Evolutionary conservation across 2,888 invertebrate genomes (phyloP).

Genomic region (Sipunculus nudus): DNA sequence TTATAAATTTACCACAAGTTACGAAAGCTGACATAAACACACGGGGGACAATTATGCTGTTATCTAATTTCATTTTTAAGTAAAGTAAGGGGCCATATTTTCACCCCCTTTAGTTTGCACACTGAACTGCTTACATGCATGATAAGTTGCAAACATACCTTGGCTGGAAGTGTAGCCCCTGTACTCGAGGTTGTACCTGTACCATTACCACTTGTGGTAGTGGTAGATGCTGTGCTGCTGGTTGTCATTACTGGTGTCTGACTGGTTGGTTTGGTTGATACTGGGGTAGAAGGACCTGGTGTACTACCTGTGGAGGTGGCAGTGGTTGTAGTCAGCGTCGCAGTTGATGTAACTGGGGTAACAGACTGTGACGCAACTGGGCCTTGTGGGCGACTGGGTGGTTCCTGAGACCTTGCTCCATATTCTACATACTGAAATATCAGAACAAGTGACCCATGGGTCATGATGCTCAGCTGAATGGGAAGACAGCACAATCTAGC

Average conservation of each 20-base stretch:
- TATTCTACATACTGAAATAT: slow-evolving; percentile 81
- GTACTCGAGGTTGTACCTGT: too few relatives aligned
- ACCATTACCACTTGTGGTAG: too few relatives aligned
- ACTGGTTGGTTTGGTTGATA: slow-evolving; percentile 19
- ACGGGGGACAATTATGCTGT: too few relatives aligned
- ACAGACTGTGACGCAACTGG: slow-evolving; percentile 71
- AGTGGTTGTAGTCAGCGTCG: slow-evolving; percentile 50
- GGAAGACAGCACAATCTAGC: not conserved
- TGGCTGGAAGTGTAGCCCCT: too few relatives aligned
- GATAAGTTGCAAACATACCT: too few relatives aligned
- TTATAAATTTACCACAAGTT: too few relatives aligned
- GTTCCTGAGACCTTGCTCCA: slow-evolving; percentile 88
- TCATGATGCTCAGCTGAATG: not conserved
- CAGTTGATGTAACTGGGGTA: slow-evolving; percentile 52
- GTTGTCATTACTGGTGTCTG: slow-evolving; percentile 36
- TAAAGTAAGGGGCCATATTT: too few relatives aligned
- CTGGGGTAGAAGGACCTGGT: slow-evolving; percentile 14
- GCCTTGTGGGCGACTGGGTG: slow-evolving; percentile 83
- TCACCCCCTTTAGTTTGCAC: too few relatives aligned
- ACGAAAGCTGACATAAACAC: too few relatives aligned
- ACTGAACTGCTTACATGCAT: too few relatives aligned
- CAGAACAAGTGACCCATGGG: not conserved
- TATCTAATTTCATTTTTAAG: too few relatives aligned
- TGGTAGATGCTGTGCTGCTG: slow-evolving; percentile 29
- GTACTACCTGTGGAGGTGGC: slow-evolving; percentile 29